Percentiles rank a stretch among this genome's conserved stretches.
These are phyloP conservation scores for Nymphalis polychloros DNA, from an alignment of 2,888 invertebrate genomes.

Conservation along the genomic window DNA sequence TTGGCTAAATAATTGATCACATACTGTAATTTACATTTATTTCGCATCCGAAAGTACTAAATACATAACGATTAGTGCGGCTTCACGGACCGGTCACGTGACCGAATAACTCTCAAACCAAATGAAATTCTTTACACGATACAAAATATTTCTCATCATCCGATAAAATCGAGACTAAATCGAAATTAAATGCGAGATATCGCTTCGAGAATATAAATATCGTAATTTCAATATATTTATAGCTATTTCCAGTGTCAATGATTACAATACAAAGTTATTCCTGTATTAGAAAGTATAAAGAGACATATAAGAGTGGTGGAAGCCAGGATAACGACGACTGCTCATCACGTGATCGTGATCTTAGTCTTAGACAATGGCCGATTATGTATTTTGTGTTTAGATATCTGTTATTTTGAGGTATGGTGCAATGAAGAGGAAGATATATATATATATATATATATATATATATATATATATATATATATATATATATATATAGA, in stretches of 20 bases:
- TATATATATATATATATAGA: neutral
- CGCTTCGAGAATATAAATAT: conserved; percentile 35
- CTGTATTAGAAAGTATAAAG: conserved; percentile 48
- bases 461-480: neutral
- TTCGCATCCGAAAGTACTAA: neutral
- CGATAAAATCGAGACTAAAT: conserved; percentile 33
- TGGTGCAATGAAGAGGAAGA: conserved; percentile 44
- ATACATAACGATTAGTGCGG: no score
- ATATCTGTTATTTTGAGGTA: conserved; percentile 45
- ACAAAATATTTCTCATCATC: conserved; percentile 23
- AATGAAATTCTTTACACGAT: neutral
- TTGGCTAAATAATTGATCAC: neutral
- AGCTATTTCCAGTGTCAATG: conserved; percentile 33
- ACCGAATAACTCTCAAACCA: neutral
- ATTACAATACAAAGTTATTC: conserved; percentile 44
- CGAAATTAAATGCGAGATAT: conserved; percentile 26
- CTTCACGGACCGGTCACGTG: neutral
- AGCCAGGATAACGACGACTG: conserved; percentile 45
- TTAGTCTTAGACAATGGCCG: conserved; percentile 66
- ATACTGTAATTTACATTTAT: neutral
- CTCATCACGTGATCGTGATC: conserved; percentile 72
- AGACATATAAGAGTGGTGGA: conserved; percentile 41
- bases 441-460: neutral
- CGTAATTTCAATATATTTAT: conserved; percentile 40
- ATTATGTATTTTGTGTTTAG: conserved; percentile 67